Conservation (phyloP, 2,113 vertebrate genomes). For the Hippocampus barbouri region DNA sequence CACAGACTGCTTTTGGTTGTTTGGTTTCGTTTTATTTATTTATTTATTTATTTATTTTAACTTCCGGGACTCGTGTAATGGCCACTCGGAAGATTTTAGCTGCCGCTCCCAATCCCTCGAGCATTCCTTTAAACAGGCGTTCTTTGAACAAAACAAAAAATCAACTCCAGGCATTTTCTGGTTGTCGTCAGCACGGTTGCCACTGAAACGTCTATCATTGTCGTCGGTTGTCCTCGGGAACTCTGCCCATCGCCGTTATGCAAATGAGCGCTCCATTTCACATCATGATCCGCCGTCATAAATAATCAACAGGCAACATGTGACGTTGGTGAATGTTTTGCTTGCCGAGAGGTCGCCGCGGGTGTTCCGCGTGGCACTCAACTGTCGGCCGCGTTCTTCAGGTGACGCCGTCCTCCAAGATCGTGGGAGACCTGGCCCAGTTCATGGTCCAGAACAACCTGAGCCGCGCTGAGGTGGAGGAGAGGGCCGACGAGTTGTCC, state of each 20-base stretch:
- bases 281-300: slow-evolving; percentile 53
- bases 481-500: slow-evolving; percentile 86
- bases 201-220: slow-evolving; percentile 33
- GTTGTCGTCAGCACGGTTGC: slow-evolving; percentile 9
- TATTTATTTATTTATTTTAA: slow-evolving; percentile 5
- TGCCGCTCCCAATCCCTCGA: slow-evolving; percentile 34
- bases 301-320: slow-evolving; percentile 45
- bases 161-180: slow-evolving; percentile 25
- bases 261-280: slow-evolving; percentile 39
- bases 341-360: neutral
- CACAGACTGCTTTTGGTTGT: slow-evolving; percentile 18
- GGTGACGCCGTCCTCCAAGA: slow-evolving; percentile 95
- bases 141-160: slow-evolving; percentile 12
- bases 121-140: slow-evolving; percentile 33
- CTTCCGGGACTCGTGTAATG: slow-evolving; percentile 33
- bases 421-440: slow-evolving; percentile 93
- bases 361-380: neutral
- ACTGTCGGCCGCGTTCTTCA: slow-evolving; percentile 20
- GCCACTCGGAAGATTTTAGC: slow-evolving; percentile 32
- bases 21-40: slow-evolving; percentile 3
- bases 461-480: slow-evolving; percentile 79
- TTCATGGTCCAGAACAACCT: slow-evolving; percentile 95
- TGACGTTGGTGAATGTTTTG: slow-evolving; percentile 43
- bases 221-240: slow-evolving; percentile 27
- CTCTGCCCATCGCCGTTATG: slow-evolving; percentile 56